A percentile compares a stretch with the other conserved stretches of the same genome.
These are phyloP conservation scores for Dinocampus coccinellae DNA, from an alignment of 2,888 invertebrate genomes.

Conservation along the genomic window DNA sequence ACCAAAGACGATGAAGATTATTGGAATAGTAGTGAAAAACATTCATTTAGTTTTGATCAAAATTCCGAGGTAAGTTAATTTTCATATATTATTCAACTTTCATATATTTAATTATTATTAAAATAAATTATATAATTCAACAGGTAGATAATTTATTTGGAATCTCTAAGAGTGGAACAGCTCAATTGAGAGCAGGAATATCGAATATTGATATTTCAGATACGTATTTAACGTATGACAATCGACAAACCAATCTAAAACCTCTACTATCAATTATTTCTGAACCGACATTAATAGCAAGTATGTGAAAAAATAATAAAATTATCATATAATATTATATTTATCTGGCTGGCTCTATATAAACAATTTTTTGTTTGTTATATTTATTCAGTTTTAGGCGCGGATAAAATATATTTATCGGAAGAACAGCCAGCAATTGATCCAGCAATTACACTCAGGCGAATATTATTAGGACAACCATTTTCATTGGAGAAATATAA, in stretches of 20 bases:
- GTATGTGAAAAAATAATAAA: slow-evolving; percentile 53
- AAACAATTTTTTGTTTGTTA: not conserved
- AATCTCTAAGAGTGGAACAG: slow-evolving; percentile 67
- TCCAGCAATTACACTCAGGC: slow-evolving; percentile 70
- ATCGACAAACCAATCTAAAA: slow-evolving; percentile 56
- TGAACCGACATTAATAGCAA: slow-evolving; percentile 63
- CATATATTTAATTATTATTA: slow-evolving; percentile 34
- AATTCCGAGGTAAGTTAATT: slow-evolving; percentile 76
- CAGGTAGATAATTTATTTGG: slow-evolving; percentile 73
- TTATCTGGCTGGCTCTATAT: not conserved
- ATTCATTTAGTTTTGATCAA: slow-evolving; percentile 81
- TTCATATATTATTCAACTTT: slow-evolving; percentile 24
- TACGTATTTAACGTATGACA: slow-evolving; percentile 52
- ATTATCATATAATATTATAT: not conserved
- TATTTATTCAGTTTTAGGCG: slow-evolving; percentile 69
- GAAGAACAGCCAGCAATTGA: slow-evolving; percentile 59
- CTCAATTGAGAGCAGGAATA: slow-evolving; percentile 67
- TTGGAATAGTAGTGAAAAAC: slow-evolving; percentile 83
- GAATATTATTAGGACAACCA: slow-evolving; percentile 71
- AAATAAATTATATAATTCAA: slow-evolving; percentile 35
- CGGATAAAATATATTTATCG: slow-evolving; percentile 62
- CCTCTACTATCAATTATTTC: slow-evolving; percentile 69
- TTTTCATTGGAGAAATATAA: slow-evolving; percentile 72
- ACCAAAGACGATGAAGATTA: slow-evolving; percentile 77
- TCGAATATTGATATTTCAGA: slow-evolving; percentile 58